phyloP scores from a whole-genome alignment of 2,113 vertebrate genomes.

The Morphnarchus princeps region DNA sequence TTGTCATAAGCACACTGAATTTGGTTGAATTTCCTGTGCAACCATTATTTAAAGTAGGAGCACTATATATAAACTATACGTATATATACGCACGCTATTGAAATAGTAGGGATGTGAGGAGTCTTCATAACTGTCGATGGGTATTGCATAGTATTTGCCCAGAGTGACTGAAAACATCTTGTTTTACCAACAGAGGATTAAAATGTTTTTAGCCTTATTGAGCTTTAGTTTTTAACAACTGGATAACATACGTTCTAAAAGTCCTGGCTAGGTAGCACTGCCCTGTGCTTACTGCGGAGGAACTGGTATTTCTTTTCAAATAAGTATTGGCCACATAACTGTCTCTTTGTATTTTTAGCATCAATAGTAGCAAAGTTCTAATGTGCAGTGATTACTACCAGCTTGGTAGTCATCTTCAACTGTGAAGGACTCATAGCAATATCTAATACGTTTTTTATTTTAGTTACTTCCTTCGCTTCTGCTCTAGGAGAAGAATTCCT shows the following conservation, averaged over 20 bases:
- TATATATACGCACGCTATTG: rapidly evolving
- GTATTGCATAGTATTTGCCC: not conserved
- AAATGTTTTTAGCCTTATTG: not conserved
- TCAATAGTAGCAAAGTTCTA: not conserved
- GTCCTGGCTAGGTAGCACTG: not conserved
- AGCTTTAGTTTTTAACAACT: not conserved
- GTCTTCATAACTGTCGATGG: rapidly evolving
- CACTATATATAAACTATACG: no score
- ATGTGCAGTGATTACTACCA: not conserved
- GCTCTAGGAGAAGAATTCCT: not conserved
- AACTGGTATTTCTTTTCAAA: not conserved
- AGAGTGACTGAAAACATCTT: rapidly evolving
- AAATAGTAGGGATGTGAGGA: not conserved
- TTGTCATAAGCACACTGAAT: not conserved
- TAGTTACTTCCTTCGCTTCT: not conserved
- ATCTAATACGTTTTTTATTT: not conserved
- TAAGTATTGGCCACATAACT: rapidly evolving
- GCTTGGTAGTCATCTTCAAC: not conserved
- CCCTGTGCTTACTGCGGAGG: not conserved
- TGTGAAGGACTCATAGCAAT: not conserved
- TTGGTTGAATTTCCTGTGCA: not conserved
- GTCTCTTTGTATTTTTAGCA: not conserved
- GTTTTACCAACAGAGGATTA: not conserved
- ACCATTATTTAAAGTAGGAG: not conserved
- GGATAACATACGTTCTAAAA: rapidly evolving